Conservation (phyloP, 2,888 invertebrate species). For the Geotrupes spiniger region DNA sequence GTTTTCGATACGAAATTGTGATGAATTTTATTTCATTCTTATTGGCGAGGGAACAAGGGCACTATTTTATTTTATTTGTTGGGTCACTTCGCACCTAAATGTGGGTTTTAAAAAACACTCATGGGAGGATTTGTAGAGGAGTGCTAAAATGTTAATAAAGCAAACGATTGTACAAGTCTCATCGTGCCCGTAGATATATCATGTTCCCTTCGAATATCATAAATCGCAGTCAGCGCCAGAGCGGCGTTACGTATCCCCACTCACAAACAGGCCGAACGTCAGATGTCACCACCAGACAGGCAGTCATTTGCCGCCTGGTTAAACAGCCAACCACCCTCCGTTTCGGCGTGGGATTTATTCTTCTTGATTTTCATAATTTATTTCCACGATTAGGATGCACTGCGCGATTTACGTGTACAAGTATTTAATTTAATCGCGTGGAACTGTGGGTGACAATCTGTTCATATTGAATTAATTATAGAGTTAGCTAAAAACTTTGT, state of each 20-base stretch:
- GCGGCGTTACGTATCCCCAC: conserved; percentile 26
- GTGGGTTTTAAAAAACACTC: conserved; percentile 13
- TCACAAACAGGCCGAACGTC: conserved; percentile 45
- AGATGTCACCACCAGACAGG: conserved; percentile 48
- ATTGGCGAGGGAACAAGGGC: no score
- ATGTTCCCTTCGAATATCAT: conserved; percentile 41
- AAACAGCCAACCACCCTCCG: conserved; percentile 31
- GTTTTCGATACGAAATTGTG: no score
- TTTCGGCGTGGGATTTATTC: conserved; percentile 2
- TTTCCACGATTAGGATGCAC: no score
- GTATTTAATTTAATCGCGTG: no score
- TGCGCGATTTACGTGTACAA: no score
- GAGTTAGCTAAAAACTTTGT: no score
- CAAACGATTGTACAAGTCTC: conserved; percentile 51
- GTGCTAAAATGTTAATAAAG: conserved; percentile 40
- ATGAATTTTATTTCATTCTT: no score
- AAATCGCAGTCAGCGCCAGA: conserved; percentile 48
- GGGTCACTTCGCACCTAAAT: no score
- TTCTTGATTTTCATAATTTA: conserved; percentile 14
- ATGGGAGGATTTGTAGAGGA: conserved; percentile 1
- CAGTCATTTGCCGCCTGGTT: conserved; percentile 49
- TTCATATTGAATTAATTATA: no score
- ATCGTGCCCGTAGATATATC: conserved; percentile 46
- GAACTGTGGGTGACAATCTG: no score
- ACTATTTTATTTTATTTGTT: no score